Evolutionary conservation across 2,113 vertebrate genomes (phyloP), one percentile per base, ranked within the genome.

Genomic region (Rhinolophus sinicus): DNA sequence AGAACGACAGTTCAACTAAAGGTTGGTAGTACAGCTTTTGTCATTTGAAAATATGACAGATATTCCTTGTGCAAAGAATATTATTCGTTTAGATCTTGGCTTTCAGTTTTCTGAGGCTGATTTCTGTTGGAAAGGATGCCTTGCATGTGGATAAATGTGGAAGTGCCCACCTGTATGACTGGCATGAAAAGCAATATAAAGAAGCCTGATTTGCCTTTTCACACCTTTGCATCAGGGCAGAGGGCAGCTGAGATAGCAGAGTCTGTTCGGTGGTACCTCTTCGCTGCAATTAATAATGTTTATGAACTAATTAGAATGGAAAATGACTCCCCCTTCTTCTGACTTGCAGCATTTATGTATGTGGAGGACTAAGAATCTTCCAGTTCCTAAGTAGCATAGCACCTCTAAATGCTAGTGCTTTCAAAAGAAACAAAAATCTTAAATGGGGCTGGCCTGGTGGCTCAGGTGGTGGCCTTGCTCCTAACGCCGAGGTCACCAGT

Each of bases 61-160:
- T 86, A 70, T 22, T 86, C n/a, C n/a, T 93, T 69, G 28, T n/a
- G 56, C 54, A 91, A 90, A 90, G 21, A 72, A 72, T 95, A 70
- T 54, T 40, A 78, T 78, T 47, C 30, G 38, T 22, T 40, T 83
- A 70, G 38, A 28, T 82, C 52, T 70, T 69, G 47, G 8, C 26
- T 75, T 84, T 44, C 82, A 26, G 62, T 80, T 86, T 94, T 89
- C 56, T 82, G 54, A 77, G 75, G 6, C 24, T 62, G 26, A 44
- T 38, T 64, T 85, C 38, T 95, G 26, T 60, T 64, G 24, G 58
- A 56, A 65, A 50, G 26, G 58, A 67, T 81, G 56, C 26, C 38
- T 58, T 75, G 22, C 30, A 10, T 81, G 13, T 75, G 47, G 4
- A 33, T 52, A 77, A 35, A 64, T 22, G 40, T 87, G 40, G 52